Evolutionary conservation across 2,888 invertebrate genomes (phyloP).

Genomic region (Oxystoma pomonae): DNA sequence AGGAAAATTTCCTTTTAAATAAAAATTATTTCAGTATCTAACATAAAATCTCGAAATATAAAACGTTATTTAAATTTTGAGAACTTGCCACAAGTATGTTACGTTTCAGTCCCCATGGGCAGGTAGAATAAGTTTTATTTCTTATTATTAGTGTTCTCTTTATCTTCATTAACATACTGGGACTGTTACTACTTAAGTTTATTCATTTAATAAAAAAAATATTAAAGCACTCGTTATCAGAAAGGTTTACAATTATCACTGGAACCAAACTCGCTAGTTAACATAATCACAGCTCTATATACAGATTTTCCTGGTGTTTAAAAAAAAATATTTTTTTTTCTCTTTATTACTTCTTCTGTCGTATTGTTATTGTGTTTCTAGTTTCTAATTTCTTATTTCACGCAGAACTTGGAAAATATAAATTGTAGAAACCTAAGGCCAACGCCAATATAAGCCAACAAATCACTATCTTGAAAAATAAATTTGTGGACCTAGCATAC

Average conservation of each 20-base stretch:
- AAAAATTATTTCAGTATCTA: too few relatives aligned
- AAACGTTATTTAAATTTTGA: too few relatives aligned
- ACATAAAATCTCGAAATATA: too few relatives aligned
- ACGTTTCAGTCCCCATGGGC: too few relatives aligned
- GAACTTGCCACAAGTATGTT: too few relatives aligned
- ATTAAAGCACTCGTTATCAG: constrained; percentile 69
- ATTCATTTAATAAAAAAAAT: constrained; percentile 76
- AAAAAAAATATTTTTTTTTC: constrained; percentile 57
- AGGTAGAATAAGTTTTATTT: too few relatives aligned
- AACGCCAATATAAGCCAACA: constrained; percentile 77
- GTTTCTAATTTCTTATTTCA: constrained; percentile 29
- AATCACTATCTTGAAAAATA: constrained; percentile 77
- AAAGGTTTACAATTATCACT: constrained; percentile 65
- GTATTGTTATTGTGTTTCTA: constrained; percentile 35
- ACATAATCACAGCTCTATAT: constrained; percentile 82
- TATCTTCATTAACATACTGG: too few relatives aligned
- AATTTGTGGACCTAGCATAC: constrained; percentile 77
- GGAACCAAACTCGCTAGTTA: constrained; percentile 83
- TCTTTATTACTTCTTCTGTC: constrained; percentile 50
- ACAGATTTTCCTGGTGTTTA: constrained; percentile 65
- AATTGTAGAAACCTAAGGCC: constrained; percentile 73
- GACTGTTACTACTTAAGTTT: too few relatives aligned
- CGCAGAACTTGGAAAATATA: constrained; percentile 52
- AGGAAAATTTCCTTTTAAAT: too few relatives aligned
- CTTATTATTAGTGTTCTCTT: too few relatives aligned